Evolutionary conservation across 2,888 invertebrate species (phyloP).

Genomic region (Troilus luridus): DNA sequence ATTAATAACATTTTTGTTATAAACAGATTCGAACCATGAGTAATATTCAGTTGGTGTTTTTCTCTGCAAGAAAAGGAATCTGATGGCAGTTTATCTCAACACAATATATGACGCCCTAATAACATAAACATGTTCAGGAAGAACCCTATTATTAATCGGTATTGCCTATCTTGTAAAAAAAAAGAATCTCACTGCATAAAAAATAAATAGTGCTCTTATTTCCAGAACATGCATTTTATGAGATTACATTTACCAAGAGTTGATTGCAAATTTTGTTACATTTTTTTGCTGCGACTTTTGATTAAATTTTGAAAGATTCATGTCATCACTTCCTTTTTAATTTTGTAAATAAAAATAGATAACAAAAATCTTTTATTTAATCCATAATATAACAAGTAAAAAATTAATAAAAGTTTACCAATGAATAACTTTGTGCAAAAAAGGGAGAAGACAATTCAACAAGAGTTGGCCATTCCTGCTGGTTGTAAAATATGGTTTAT

Average conservation of each 20-base stretch:
- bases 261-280: not conserved
- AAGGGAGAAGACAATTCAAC: not conserved
- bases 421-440: not conserved
- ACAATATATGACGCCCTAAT: no score
- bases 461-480: not conserved
- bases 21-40: no score
- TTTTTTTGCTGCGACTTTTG: not conserved
- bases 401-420: not conserved
- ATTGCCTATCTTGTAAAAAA: no score
- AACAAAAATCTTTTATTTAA: not conserved
- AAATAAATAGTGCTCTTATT: no score
- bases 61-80: no score
- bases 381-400: not conserved
- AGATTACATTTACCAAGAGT: not conserved
- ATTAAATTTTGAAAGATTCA: not conserved
- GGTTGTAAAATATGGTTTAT: not conserved
- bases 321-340: not conserved
- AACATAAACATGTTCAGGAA: no score
- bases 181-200: no score
- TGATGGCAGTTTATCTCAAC: no score
- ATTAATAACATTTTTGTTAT: no score
- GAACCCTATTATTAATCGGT: no score
- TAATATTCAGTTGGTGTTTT: no score
- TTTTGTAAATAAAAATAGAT: not conserved
- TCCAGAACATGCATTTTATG: not conserved